phyloP scores from a whole-genome alignment of 2,797 vertebrate species.

The Pelodytes ibericus region DNA sequence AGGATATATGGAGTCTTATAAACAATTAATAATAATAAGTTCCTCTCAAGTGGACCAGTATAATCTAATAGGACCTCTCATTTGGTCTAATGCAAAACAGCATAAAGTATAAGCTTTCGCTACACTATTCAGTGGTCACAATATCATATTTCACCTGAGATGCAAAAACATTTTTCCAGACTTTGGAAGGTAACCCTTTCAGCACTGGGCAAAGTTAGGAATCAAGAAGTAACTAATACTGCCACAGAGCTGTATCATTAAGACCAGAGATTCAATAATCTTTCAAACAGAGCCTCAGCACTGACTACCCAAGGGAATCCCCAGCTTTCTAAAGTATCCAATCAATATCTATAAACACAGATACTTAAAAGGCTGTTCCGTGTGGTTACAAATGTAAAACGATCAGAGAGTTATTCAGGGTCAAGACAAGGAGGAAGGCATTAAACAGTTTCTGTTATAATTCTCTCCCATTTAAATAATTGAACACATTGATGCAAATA shows the following conservation, averaged over 20 bases:
- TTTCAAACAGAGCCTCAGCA: background rate
- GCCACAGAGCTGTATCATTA: background rate
- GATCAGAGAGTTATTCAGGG: constrained; percentile 43
- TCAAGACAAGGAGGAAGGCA: constrained; percentile 23
- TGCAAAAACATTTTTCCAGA: background rate
- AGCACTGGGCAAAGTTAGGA: background rate
- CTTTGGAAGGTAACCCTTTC: background rate
- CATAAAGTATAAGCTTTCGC: background rate
- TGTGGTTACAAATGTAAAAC: constrained; percentile 53
- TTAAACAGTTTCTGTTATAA: constrained; percentile 50
- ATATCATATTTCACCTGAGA: background rate
- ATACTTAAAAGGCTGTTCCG: constrained; percentile 45
- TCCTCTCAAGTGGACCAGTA: too few species aligned
- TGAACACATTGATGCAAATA: constrained; percentile 59
- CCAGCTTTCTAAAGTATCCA: constrained; percentile 44
- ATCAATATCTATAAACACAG: constrained; percentile 56
- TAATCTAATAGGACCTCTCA: too few species aligned
- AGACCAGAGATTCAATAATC: constrained; percentile 1
- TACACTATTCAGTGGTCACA: background rate
- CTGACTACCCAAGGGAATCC: constrained; percentile 32
- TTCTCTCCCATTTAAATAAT: constrained; percentile 59
- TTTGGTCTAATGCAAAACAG: too few species aligned
- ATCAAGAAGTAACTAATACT: background rate
- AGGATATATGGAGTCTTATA: background rate
- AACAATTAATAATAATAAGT: too few species aligned